phyloP scores from a whole-genome alignment of 2,888 invertebrate genomes.

The Sesia apiformis region DNA sequence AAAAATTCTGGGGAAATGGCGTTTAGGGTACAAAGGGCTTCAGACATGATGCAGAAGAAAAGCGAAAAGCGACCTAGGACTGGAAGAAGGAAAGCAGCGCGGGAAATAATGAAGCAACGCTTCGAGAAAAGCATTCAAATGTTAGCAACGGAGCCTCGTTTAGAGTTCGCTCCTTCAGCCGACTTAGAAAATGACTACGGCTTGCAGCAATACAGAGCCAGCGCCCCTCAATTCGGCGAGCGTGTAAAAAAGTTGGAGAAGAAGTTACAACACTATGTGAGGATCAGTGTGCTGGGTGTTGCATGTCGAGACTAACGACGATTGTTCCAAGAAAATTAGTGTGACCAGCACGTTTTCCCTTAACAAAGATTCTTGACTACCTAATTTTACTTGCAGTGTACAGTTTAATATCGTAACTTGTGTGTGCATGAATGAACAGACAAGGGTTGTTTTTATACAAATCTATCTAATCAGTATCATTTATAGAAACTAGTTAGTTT shows the following conservation, averaged over 20 bases:
- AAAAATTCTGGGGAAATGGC: slow-evolving; percentile 53
- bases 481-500: too few species aligned
- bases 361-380: too few species aligned
- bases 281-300: slow-evolving; percentile 40
- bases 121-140: slow-evolving; percentile 92
- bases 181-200: slow-evolving; percentile 87
- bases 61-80: slow-evolving; percentile 44
- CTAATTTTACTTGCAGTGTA: too few species aligned
- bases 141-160: slow-evolving; percentile 84
- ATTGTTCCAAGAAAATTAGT: too few species aligned
- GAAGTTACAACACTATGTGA: slow-evolving; percentile 64
- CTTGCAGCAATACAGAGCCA: slow-evolving; percentile 88
- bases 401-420: too few species aligned
- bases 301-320: slow-evolving; percentile 24
- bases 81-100: slow-evolving; percentile 44
- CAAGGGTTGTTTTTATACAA: too few species aligned
- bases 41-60: slow-evolving; percentile 83
- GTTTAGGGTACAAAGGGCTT: slow-evolving; percentile 81
- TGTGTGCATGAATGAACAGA: too few species aligned
- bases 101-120: slow-evolving; percentile 83
- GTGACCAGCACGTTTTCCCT: too few species aligned
- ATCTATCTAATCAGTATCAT: too few species aligned
- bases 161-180: slow-evolving; percentile 71
- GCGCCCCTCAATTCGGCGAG: slow-evolving; percentile 88
- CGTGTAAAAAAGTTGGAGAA: slow-evolving; percentile 85